Conservation (phyloP, 2,113 vertebrate genomes). For the Phalacrocorax brasilianus region DNA sequence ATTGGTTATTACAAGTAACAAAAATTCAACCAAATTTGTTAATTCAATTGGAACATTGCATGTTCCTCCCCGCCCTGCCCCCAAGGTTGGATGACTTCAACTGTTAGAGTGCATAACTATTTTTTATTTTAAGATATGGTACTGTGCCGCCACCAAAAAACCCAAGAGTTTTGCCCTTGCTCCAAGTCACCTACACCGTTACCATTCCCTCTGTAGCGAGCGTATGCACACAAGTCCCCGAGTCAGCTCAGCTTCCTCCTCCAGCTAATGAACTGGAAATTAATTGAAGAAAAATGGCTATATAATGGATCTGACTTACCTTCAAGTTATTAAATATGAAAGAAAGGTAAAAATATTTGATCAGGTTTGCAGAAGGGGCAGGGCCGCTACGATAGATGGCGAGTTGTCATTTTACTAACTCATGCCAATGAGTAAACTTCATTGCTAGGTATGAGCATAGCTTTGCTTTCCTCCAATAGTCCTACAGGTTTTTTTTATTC, state of each 20-base stretch:
- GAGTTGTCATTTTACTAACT: not conserved
- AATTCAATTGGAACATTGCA: not conserved
- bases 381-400: not conserved
- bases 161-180: not conserved
- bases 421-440: fast-evolving
- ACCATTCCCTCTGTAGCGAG: not conserved
- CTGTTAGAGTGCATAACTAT: not conserved
- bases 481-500: not conserved
- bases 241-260: not conserved
- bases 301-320: not conserved
- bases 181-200: fast-evolving
- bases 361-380: not conserved
- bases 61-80: fast-evolving
- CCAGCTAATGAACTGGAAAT: not conserved
- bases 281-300: not conserved
- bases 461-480: not conserved
- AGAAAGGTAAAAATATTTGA: not conserved
- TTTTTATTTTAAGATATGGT: not conserved
- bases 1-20: fast-evolving
- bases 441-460: not conserved
- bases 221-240: fast-evolving
- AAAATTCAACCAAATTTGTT: not conserved
- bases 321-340: not conserved
- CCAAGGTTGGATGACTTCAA: not conserved
- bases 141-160: too few species aligned